These are phyloP conservation scores for Anolis apletophallus DNA, from an alignment of 2,797 vertebrate species.

Conservation along the genomic window DNA sequence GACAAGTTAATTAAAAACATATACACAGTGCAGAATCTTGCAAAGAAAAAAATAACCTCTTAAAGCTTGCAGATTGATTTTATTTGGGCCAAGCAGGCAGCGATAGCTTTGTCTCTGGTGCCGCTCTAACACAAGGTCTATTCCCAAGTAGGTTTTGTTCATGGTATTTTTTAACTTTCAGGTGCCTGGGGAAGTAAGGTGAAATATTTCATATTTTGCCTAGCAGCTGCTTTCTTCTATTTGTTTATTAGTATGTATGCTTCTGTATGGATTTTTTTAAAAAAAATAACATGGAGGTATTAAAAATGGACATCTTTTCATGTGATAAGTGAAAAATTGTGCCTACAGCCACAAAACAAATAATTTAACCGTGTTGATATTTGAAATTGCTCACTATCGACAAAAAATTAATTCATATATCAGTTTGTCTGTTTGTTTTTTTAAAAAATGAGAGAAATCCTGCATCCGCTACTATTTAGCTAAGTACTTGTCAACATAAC, in stretches of 20 bases:
- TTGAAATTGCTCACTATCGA: background rate
- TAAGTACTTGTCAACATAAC: no score
- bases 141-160: constrained; percentile 29
- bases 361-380: background rate
- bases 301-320: background rate
- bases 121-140: background rate
- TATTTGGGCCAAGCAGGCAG: constrained; percentile 22
- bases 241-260: background rate
- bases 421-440: no score
- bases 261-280: background rate
- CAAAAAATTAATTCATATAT: background rate
- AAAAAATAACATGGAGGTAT: background rate
- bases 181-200: constrained; percentile 4
- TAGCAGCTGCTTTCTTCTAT: constrained; percentile 1
- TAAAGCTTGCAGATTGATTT: constrained; percentile 27
- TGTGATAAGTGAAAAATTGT: background rate
- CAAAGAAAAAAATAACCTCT: background rate
- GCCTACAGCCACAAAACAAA: constrained; percentile 16
- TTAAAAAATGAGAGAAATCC: no score
- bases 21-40: background rate
- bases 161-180: background rate
- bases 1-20: background rate
- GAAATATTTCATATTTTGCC: constrained; percentile 16
- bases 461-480: no score
- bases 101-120: constrained; percentile 10